Evolutionary conservation across 2,888 invertebrate species (phyloP).

Genomic region (Schizotus pectinicornis): DNA sequence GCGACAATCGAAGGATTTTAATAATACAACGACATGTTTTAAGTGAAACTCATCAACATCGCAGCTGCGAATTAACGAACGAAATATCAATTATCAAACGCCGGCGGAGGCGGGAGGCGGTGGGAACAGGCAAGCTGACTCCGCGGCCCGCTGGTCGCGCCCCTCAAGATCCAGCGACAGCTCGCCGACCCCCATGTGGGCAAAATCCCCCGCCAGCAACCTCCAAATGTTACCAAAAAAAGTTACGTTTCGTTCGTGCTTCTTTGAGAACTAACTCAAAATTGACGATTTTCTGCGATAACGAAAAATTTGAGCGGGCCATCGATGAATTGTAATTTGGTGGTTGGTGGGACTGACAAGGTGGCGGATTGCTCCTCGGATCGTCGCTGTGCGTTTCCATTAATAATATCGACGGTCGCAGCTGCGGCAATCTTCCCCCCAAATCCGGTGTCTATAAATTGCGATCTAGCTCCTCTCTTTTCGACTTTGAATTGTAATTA

Average conservation of each 20-base stretch:
- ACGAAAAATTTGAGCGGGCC: too few species aligned
- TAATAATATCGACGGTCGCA: conserved; percentile 57
- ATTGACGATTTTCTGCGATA: too few species aligned
- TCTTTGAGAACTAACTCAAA: too few species aligned
- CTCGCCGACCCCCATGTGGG: too few species aligned
- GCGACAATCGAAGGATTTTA: conserved; percentile 41
- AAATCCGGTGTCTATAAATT: conserved; percentile 55
- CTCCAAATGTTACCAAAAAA: too few species aligned
- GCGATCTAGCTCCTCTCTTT: conserved; percentile 61
- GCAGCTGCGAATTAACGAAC: conserved; percentile 51
- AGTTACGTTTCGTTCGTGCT: too few species aligned
- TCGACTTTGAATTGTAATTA: conserved; percentile 75
- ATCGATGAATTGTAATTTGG: too few species aligned
- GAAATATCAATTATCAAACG: conserved; percentile 55
- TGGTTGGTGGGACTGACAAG: too few species aligned
- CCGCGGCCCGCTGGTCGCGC: too few species aligned
- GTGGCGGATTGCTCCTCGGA: too few species aligned
- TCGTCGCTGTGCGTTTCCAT: conserved; percentile 41
- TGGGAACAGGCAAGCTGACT: conserved; percentile 1
- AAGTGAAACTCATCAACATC: conserved; percentile 46
- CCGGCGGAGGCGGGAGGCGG: not conserved
- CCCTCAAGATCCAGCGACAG: too few species aligned
- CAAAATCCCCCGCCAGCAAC: too few species aligned
- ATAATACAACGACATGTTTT: conserved; percentile 48
- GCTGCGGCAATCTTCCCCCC: conserved; percentile 50